phyloP scores from a whole-genome alignment of 2,888 invertebrate genomes.

The Lacanobia oleracea region DNA sequence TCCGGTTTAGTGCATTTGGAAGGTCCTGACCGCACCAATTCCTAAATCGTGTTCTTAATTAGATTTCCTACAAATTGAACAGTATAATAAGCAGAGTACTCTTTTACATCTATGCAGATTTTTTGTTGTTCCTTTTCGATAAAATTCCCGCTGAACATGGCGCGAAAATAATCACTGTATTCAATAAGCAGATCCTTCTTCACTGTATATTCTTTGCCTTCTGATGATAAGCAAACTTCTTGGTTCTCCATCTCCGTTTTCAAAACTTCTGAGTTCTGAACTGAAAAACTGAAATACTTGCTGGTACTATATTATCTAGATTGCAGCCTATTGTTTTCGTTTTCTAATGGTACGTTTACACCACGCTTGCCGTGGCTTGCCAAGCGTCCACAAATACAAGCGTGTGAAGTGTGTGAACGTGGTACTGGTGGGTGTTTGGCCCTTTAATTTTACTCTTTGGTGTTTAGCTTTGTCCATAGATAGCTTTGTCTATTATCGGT shows the following conservation, averaged over 20 bases:
- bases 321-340: background rate
- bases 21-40: too few relatives aligned
- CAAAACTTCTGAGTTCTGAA: constrained; percentile 23
- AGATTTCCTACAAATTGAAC: too few relatives aligned
- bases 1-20: too few relatives aligned
- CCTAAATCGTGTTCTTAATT: too few relatives aligned
- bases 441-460: too few relatives aligned
- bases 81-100: background rate
- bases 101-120: constrained; percentile 78
- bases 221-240: constrained; percentile 75
- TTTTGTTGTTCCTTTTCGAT: constrained; percentile 80
- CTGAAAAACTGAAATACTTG: background rate
- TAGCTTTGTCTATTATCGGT: too few relatives aligned
- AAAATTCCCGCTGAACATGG: constrained; percentile 87
- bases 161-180: constrained; percentile 86
- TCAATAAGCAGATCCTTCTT: constrained; percentile 79
- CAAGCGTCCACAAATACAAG: too few relatives aligned
- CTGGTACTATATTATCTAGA: background rate
- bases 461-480: too few relatives aligned
- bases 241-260: constrained; percentile 64
- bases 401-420: too few relatives aligned
- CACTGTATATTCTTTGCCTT: constrained; percentile 74
- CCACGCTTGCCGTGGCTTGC: too few relatives aligned
- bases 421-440: too few relatives aligned
- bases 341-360: too few relatives aligned